phyloP scores from a whole-genome alignment of 2,888 invertebrate genomes.

The Chelonus formosanus region DNA sequence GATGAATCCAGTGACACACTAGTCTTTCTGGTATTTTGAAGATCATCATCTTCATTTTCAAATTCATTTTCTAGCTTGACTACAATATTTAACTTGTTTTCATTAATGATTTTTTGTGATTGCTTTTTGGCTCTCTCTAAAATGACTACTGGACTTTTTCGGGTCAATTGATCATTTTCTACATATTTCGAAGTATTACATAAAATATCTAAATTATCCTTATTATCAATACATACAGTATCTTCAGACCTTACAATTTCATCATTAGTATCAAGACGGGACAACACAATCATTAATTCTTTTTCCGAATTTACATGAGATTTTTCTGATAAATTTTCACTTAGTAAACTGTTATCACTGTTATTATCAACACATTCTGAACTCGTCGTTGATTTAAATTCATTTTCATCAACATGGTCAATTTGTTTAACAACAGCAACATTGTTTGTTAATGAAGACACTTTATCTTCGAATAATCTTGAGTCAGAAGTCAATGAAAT shows the following conservation, averaged over 20 bases:
- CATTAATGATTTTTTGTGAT: conserved; percentile 25
- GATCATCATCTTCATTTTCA: conserved; percentile 20
- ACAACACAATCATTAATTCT: conserved; percentile 48
- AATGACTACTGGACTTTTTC: conserved; percentile 44
- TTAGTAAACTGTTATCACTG: background rate
- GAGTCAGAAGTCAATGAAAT: conserved; percentile 56
- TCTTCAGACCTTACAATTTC: too few species aligned
- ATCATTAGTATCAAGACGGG: conserved; percentile 46
- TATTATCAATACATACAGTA: background rate
- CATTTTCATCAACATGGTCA: conserved; percentile 5
- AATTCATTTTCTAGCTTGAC: conserved; percentile 23
- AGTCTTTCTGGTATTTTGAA: conserved; percentile 5
- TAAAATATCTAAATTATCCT: background rate
- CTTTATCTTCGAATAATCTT: conserved; percentile 38
- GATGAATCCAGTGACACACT: conserved; percentile 22
- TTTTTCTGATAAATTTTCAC: conserved; percentile 9
- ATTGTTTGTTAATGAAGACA: background rate
- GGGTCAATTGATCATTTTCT: conserved; percentile 38
- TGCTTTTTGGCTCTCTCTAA: conserved; percentile 45
- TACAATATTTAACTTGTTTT: conserved; percentile 35
- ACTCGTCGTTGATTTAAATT: background rate
- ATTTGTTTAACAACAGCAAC: background rate
- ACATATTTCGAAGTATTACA: conserved; percentile 32
- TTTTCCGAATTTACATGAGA: conserved; percentile 14
- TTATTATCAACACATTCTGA: conserved; percentile 12